Conservation (phyloP, 2,113 vertebrate species). For the Ctenodactylus gundi region DNA sequence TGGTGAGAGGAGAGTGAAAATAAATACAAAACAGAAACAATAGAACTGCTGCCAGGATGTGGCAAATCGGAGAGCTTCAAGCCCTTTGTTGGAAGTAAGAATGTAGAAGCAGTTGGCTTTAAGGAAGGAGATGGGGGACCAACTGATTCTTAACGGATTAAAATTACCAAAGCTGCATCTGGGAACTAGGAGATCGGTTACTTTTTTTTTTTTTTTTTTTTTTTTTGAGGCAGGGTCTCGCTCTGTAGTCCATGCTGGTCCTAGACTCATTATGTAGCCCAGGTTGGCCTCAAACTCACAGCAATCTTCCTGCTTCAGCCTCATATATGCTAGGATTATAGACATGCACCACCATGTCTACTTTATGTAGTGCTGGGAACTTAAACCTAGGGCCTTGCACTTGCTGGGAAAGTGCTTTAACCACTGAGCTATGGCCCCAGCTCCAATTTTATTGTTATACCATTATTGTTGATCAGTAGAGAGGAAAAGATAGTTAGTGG, state of each 20-base stretch:
- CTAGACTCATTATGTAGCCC: too few relatives aligned
- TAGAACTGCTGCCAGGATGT: not conserved
- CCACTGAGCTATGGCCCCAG: too few relatives aligned
- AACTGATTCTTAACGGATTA: not conserved
- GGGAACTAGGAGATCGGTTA: not conserved
- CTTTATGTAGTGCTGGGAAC: too few relatives aligned
- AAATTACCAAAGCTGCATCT: not conserved
- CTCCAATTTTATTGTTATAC: not conserved
- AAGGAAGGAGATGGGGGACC: not conserved
- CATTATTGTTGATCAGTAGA: not conserved
- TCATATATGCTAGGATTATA: too few relatives aligned
- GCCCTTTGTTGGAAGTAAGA: not conserved
- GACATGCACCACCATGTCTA: too few relatives aligned
- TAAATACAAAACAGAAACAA: not conserved
- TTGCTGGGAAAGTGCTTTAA: too few relatives aligned
- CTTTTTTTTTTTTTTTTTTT: too few relatives aligned
- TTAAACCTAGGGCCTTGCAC: too few relatives aligned
- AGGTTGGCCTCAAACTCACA: too few relatives aligned
- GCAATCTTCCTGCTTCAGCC: too few relatives aligned
- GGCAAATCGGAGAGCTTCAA: not conserved
- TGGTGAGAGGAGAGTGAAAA: not conserved
- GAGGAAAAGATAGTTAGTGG: not conserved
- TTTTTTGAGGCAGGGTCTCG: too few relatives aligned
- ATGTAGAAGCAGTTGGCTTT: not conserved
- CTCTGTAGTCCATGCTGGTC: too few relatives aligned